phyloP scores from a whole-genome alignment of 2,888 invertebrate genomes.

The Microchrysa polita region DNA sequence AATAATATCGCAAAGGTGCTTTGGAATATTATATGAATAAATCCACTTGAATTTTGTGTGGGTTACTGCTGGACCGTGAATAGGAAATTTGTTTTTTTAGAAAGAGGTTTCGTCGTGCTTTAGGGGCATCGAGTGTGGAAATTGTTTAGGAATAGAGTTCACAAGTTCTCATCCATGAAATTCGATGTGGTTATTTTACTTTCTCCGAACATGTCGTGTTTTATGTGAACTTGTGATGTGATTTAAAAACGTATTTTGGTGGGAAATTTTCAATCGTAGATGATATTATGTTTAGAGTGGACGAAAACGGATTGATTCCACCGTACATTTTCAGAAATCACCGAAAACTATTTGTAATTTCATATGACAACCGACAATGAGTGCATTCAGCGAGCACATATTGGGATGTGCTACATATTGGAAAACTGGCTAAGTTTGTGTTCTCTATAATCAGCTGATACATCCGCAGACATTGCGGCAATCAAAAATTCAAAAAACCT shows the following conservation, averaged over 20 bases:
- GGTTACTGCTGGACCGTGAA: constrained; percentile 39
- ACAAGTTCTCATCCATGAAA: constrained; percentile 43
- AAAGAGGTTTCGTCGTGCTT: constrained; percentile 1
- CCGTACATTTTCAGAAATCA: too few relatives aligned
- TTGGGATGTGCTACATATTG: too few relatives aligned
- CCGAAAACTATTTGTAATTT: too few relatives aligned
- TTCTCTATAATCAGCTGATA: too few relatives aligned
- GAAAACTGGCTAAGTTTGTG: too few relatives aligned
- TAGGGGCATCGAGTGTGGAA: constrained; percentile 42
- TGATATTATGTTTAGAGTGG: too few relatives aligned
- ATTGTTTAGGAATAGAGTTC: constrained; percentile 32
- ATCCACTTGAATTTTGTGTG: constrained; percentile 24
- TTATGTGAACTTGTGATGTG: background rate
- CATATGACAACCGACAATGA: too few relatives aligned
- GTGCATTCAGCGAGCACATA: too few relatives aligned
- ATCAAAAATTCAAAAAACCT: too few relatives aligned
- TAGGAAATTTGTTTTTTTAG: constrained; percentile 34
- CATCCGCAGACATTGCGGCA: too few relatives aligned
- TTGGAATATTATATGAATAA: background rate
- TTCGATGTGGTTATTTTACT: constrained; percentile 24
- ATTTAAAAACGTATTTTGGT: background rate
- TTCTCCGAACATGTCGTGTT: background rate
- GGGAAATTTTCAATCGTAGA: background rate
- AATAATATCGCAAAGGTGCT: constrained; percentile 9
- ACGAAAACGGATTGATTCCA: too few relatives aligned